These are phyloP conservation scores for Phyto melanocephala DNA, from an alignment of 2,888 invertebrate species.

Conservation along the genomic window DNA sequence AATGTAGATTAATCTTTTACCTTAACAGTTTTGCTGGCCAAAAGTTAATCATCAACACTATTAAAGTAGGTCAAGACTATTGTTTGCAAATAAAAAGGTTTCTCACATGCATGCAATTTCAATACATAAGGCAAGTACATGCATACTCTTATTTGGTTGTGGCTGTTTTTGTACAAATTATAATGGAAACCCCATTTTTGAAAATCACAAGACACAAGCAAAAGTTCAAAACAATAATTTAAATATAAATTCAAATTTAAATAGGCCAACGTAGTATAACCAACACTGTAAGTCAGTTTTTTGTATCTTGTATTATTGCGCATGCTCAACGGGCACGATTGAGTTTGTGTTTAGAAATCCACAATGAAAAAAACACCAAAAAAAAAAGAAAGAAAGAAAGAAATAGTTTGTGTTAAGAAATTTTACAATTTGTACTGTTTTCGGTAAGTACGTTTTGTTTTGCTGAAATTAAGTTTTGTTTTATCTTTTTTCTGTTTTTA, in stretches of 20 bases:
- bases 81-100: conserved; percentile 9
- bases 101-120: conserved; percentile 17
- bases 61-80: conserved; percentile 46
- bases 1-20: not conserved
- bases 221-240: conserved; percentile 4
- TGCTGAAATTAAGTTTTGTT: conserved; percentile 5
- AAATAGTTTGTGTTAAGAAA: conserved; percentile 30
- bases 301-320: conserved; percentile 6
- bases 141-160: conserved; percentile 2
- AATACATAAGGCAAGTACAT: conserved; percentile 4
- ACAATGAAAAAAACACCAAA: not conserved
- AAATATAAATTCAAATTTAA: conserved; percentile 29
- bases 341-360: not conserved
- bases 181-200: conserved; percentile 30
- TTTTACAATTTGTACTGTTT: conserved; percentile 23
- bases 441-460: too few species aligned
- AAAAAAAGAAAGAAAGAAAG: too few species aligned
- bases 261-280: conserved; percentile 31
- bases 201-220: conserved; percentile 28
- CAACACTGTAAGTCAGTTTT: not conserved
- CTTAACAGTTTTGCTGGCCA: not conserved
- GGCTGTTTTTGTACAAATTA: not conserved
- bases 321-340: conserved; percentile 52
- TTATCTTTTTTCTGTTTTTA: not conserved
- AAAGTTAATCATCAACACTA: conserved; percentile 10